These are phyloP conservation scores for Anolis carolinensis DNA, from an alignment of 2,113 vertebrate species.

Conservation along the genomic window DNA sequence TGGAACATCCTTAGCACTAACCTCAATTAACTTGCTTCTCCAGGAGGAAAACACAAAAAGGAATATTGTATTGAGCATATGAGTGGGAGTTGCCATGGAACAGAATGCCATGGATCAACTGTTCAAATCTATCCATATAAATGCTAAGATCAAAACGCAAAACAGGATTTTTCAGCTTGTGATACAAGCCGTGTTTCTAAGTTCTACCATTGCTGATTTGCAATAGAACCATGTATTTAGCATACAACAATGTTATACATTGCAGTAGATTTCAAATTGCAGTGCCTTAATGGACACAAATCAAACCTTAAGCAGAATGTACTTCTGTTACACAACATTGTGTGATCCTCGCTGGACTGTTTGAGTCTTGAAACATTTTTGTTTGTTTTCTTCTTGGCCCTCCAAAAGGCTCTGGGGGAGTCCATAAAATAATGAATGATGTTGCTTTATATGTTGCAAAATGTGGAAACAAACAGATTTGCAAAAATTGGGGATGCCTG, in stretches of 20 bases:
- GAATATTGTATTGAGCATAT: not conserved
- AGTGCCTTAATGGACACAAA: constrained; percentile 5
- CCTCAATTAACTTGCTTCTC: not conserved
- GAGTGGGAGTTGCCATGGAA: not conserved
- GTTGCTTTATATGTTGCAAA: constrained; percentile 15
- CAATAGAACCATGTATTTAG: not conserved
- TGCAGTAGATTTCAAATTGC: not conserved
- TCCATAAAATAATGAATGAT: constrained; percentile 20
- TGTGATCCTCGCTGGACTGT: not conserved
- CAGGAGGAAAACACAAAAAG: not conserved
- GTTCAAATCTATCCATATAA: constrained; percentile 38
- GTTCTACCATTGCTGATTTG: not conserved
- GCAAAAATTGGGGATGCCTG: fast-evolving
- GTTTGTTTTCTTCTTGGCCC: not conserved
- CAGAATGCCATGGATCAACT: constrained; percentile 32
- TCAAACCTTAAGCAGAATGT: not conserved
- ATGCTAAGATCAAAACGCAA: constrained; percentile 45
- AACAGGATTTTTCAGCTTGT: not conserved
- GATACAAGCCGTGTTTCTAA: not conserved
- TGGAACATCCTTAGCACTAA: not conserved
- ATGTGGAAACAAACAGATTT: not conserved
- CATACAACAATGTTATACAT: not conserved
- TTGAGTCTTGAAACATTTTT: not conserved
- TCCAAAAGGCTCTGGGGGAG: not conserved
- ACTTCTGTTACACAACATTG: not conserved